Percentiles rank a stretch among this genome's conserved stretches.
phyloP scores from a whole-genome alignment of 2,888 invertebrate genomes.

The Ceraclea dissimilis region DNA sequence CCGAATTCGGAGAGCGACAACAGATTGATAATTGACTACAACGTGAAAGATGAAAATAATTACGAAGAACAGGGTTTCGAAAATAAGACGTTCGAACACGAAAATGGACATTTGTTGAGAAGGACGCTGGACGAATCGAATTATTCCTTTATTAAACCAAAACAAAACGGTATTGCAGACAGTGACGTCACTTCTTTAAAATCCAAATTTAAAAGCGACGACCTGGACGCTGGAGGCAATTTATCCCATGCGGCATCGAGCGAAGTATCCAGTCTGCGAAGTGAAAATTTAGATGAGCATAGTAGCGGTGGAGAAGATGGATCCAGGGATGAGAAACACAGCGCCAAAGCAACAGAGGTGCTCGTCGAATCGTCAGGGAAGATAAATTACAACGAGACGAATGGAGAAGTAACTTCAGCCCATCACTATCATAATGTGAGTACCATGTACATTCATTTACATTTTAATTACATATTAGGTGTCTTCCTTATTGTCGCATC shows the following conservation, averaged over 20 bases:
- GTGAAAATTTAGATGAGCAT: not conserved
- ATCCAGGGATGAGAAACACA: not conserved
- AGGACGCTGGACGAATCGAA: slow-evolving; percentile 35
- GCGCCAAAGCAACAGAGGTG: not conserved
- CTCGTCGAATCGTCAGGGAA: not conserved
- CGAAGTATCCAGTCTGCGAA: not conserved
- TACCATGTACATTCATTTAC: not conserved
- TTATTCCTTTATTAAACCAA: slow-evolving; percentile 1
- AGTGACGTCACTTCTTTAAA: not conserved
- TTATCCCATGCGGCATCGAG: not conserved
- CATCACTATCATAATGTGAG: slow-evolving; percentile 2
- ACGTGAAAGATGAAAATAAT: slow-evolving; percentile 39
- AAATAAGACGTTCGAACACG: slow-evolving; percentile 44
- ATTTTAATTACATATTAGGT: no score
- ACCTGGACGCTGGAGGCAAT: not conserved
- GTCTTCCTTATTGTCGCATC: no score
- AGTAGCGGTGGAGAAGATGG: not conserved
- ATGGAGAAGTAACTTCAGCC: not conserved
- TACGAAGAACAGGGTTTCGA: slow-evolving; percentile 44
- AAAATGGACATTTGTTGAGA: slow-evolving; percentile 39
- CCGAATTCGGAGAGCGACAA: slow-evolving; percentile 28
- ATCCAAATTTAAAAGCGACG: not conserved
- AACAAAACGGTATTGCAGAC: slow-evolving; percentile 14
- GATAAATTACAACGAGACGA: not conserved
- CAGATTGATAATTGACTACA: slow-evolving; percentile 37